phyloP scores from a whole-genome alignment of 2,888 invertebrate species.

The Microplitis deprimator region DNA sequence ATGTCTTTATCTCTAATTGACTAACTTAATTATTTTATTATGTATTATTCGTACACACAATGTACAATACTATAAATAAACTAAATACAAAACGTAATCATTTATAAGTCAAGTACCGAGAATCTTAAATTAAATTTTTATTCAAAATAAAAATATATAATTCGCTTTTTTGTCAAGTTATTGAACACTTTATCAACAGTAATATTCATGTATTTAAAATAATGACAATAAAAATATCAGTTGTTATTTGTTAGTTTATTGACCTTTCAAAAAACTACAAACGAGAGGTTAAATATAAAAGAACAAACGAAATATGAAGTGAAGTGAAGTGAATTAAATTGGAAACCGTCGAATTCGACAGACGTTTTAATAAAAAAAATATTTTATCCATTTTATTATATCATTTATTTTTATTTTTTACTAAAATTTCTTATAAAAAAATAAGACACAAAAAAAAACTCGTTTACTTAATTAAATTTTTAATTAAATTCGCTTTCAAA shows the following conservation, averaged over 20 bases:
- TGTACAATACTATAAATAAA: not conserved
- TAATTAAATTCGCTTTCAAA: no score
- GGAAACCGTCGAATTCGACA: not conserved
- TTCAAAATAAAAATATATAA: not conserved
- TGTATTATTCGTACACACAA: not conserved
- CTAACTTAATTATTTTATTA: not conserved
- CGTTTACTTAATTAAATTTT: not conserved
- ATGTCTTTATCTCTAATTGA: not conserved
- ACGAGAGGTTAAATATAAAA: not conserved
- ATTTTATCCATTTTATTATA: not conserved
- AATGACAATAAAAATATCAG: not conserved
- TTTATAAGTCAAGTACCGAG: not conserved
- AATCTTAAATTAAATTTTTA: not conserved
- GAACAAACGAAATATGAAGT: not conserved
- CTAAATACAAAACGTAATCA: not conserved
- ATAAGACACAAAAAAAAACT: not conserved
- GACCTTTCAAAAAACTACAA: not conserved
- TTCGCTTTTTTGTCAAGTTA: not conserved
- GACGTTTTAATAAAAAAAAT: not conserved
- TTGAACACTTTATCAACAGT: not conserved
- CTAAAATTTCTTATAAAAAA: not conserved
- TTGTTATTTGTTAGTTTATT: not conserved
- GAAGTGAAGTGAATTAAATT: not conserved
- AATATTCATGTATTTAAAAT: not conserved
- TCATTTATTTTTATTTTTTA: not conserved